phyloP scores from a whole-genome alignment of 2,797 vertebrate genomes.

The Platyrinchus mystaceus region DNA sequence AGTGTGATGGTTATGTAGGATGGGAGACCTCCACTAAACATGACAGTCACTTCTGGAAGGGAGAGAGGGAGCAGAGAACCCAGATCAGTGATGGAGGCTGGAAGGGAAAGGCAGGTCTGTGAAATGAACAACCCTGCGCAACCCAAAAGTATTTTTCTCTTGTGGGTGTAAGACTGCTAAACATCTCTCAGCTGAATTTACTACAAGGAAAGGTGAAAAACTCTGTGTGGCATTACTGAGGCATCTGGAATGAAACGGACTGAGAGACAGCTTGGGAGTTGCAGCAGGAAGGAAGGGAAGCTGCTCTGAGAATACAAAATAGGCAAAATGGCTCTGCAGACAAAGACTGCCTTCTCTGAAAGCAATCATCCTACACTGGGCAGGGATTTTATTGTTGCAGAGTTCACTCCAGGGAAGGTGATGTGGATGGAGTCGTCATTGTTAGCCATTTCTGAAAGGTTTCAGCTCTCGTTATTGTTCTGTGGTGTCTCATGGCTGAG shows the following conservation, averaged over 20 bases:
- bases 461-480: slow-evolving; percentile 63
- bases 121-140: background rate
- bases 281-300: background rate
- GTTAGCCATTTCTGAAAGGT: slow-evolving; percentile 47
- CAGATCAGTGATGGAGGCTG: background rate
- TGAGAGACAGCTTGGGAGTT: background rate
- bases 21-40: background rate
- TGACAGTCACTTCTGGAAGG: background rate
- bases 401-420: slow-evolving; percentile 40
- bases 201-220: background rate
- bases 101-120: background rate
- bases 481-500: slow-evolving; percentile 51
- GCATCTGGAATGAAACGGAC: background rate
- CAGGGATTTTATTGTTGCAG: slow-evolving; percentile 64
- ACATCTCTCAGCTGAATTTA: background rate
- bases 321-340: slow-evolving; percentile 56
- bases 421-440: slow-evolving; percentile 64
- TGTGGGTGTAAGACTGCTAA: background rate
- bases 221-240: background rate
- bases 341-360: slow-evolving; percentile 57
- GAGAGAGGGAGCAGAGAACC: background rate
- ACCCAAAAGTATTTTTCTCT: background rate
- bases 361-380: slow-evolving; percentile 47
- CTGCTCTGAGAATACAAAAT: slow-evolving; percentile 21
- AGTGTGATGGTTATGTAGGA: background rate